Conservation (phyloP, 2,113 vertebrate species). For the Podiceps cristatus region DNA sequence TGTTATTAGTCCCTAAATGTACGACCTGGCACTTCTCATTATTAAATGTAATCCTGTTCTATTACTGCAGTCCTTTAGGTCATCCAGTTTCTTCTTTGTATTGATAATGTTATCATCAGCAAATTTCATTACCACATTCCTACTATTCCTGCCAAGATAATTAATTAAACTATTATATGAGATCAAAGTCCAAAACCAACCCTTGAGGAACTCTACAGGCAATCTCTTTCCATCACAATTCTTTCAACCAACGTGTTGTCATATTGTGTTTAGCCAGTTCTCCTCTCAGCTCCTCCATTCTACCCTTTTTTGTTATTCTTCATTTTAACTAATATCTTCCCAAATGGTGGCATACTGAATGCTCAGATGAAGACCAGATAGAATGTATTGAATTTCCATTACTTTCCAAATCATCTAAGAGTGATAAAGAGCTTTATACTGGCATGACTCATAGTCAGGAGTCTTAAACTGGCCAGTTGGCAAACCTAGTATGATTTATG, state of each 20-base stretch:
- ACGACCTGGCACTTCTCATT: slow-evolving; percentile 2
- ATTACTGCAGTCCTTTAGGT: slow-evolving; percentile 7
- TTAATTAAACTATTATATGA: slow-evolving; percentile 9
- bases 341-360: not conserved
- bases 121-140: slow-evolving; percentile 22
- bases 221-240: not conserved
- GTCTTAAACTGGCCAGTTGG: not conserved
- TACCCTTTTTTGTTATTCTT: not conserved
- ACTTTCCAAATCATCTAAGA: not conserved
- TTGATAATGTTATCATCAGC: slow-evolving; percentile 4
- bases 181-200: not conserved
- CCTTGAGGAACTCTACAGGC: not conserved
- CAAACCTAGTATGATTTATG: not conserved
- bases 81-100: slow-evolving; percentile 16
- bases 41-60: slow-evolving; percentile 2
- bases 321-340: not conserved
- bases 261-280: not conserved
- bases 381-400: not conserved
- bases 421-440: not conserved
- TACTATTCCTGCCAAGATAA: slow-evolving; percentile 20
- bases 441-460: not conserved
- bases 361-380: not conserved
- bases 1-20: not conserved
- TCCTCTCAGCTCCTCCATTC: not conserved
- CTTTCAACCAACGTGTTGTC: not conserved